These are phyloP conservation scores for Andrena trimmerana DNA, from an alignment of 2,888 invertebrate genomes.

Conservation along the genomic window DNA sequence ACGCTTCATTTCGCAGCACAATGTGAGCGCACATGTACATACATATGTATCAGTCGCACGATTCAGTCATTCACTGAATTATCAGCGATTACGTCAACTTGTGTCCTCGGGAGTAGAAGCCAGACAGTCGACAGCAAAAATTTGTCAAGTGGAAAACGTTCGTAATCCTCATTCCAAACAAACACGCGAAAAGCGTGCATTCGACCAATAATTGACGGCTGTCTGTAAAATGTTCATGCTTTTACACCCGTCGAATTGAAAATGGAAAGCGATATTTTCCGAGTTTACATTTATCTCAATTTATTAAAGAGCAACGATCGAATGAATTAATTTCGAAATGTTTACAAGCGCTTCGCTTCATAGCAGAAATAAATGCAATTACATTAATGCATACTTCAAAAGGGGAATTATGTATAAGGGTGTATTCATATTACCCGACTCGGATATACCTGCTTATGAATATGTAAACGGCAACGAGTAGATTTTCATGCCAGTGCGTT, in stretches of 20 bases:
- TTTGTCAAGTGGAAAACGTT: neutral
- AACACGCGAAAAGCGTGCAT: neutral
- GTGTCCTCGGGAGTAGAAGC: neutral
- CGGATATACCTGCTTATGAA: constrained; percentile 17
- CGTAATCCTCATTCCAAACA: no score
- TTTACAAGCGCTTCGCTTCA: neutral
- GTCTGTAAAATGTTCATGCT: neutral
- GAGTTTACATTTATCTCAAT: neutral
- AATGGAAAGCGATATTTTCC: neutral
- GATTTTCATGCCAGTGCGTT: constrained; percentile 1
- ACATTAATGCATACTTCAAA: neutral
- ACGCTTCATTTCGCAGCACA: constrained; percentile 1
- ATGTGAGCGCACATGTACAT: neutral
- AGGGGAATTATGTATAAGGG: neutral
- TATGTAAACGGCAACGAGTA: constrained; percentile 12
- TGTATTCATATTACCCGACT: neutral
- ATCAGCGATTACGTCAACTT: constrained; percentile 26
- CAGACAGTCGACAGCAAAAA: neutral
- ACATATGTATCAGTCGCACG: neutral
- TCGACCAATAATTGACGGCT: neutral
- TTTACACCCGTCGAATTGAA: neutral
- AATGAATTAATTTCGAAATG: neutral
- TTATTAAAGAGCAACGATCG: neutral
- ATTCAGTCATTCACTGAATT: constrained; percentile 27
- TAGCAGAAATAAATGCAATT: constrained; percentile 7